Conservation (phyloP, 2,888 invertebrate genomes). For the Timema cristinae region DNA sequence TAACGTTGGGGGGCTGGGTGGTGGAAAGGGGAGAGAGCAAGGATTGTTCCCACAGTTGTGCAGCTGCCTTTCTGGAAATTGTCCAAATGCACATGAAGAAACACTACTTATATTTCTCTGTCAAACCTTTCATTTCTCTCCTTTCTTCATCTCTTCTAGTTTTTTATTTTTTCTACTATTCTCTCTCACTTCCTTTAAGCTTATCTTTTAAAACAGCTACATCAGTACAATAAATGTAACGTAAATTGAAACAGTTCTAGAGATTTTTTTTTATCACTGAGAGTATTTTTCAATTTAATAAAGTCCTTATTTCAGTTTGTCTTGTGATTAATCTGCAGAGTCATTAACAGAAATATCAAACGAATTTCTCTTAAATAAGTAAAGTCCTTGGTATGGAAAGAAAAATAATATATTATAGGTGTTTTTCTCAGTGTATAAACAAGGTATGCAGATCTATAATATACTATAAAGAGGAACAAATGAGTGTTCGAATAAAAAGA, state of each 20-base stretch:
- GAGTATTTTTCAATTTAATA: no score
- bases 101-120: slow-evolving; percentile 13
- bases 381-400: no score
- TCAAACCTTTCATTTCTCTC: not conserved
- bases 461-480: no score
- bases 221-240: not conserved
- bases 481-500: no score
- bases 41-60: not conserved
- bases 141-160: not conserved
- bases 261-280: no score
- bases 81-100: slow-evolving; percentile 13
- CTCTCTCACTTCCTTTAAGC: not conserved
- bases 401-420: no score
- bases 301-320: no score
- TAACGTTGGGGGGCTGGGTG: slow-evolving; percentile 7
- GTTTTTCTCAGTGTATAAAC: no score
- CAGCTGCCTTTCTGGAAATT: slow-evolving; percentile 3
- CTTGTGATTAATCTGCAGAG: slow-evolving; percentile 13
- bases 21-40: not conserved
- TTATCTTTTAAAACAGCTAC: slow-evolving; percentile 5
- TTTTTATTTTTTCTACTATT: not conserved
- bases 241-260: no score
- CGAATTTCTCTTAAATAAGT: no score
- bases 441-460: no score
- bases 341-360: slow-evolving; percentile 7